These are phyloP conservation scores for Melanotaenia pygmaea DNA, from an alignment of 2,797 vertebrate species.

Conservation along the genomic window DNA sequence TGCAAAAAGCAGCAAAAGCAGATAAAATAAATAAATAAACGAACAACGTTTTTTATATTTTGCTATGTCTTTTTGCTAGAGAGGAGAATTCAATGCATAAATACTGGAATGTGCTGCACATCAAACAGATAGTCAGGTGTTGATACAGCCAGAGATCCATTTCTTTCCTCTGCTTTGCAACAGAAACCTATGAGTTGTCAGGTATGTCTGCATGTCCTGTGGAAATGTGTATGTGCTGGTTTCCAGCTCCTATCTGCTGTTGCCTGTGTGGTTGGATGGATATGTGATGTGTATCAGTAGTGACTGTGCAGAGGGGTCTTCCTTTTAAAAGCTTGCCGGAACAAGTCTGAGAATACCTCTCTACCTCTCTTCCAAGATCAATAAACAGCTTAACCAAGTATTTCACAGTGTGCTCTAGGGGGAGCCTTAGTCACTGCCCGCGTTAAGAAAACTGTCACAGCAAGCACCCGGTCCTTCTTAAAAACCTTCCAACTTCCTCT, in stretches of 20 bases:
- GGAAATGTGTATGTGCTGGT: slow-evolving; percentile 26
- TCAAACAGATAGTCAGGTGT: neutral
- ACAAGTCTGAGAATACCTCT: slow-evolving; percentile 61
- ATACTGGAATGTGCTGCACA: neutral
- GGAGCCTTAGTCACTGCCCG: slow-evolving; percentile 21
- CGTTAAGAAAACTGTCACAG: slow-evolving; percentile 15
- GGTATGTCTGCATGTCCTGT: neutral
- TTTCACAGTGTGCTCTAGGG: slow-evolving; percentile 55
- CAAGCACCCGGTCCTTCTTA: slow-evolving; percentile 18
- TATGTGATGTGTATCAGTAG: slow-evolving; percentile 62
- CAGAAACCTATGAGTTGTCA: neutral
- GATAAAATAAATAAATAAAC: too few relatives aligned
- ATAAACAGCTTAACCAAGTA: slow-evolving; percentile 76
- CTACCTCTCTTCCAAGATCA: slow-evolving; percentile 66
- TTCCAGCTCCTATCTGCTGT: slow-evolving; percentile 5
- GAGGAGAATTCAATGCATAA: slow-evolving; percentile 17
- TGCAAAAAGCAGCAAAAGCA: too few relatives aligned
- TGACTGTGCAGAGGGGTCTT: slow-evolving; percentile 55
- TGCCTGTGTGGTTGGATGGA: slow-evolving; percentile 52
- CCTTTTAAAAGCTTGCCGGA: slow-evolving; percentile 59
- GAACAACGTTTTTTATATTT: neutral
- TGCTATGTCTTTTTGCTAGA: slow-evolving; percentile 14
- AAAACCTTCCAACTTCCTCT: slow-evolving; percentile 42
- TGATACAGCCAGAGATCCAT: neutral
- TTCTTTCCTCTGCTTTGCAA: neutral